Evolutionary conservation across 2,113 vertebrate genomes (phyloP).

Genomic region (Gnathonemus longibarbis): DNA sequence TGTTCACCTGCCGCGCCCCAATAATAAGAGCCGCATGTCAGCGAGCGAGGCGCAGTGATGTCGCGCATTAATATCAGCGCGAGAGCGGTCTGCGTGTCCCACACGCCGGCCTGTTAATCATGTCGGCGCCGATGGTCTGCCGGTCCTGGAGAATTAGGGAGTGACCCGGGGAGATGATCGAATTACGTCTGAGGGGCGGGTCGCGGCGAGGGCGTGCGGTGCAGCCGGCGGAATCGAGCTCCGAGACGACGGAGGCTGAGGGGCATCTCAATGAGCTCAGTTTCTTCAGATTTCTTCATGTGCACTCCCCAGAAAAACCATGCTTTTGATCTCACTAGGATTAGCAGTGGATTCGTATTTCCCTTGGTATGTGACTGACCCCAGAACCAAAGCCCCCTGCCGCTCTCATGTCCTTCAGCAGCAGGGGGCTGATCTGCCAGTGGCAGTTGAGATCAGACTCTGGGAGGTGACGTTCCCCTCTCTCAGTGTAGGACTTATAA

Average conservation of each 20-base stretch:
- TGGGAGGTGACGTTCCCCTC: not conserved
- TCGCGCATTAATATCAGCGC: not conserved
- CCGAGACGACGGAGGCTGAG: not conserved
- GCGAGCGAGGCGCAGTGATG: not conserved
- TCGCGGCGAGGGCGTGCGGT: not conserved
- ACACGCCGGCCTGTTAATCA: not conserved
- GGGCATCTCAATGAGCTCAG: not conserved
- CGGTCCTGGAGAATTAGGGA: slow-evolving; percentile 3
- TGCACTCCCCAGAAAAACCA: not conserved
- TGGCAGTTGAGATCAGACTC: not conserved
- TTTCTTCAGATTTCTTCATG: not conserved
- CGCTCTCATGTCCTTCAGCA: not conserved
- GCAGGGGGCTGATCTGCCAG: not conserved
- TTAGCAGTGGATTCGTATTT: not conserved
- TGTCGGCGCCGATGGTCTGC: not conserved
- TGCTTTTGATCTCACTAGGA: not conserved
- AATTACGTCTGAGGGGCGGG: not conserved
- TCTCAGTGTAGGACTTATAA: not conserved
- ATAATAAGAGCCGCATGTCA: not conserved
- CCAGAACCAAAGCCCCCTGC: not conserved
- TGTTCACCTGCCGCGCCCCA: not conserved
- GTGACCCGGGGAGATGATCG: not conserved
- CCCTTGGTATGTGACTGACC: not conserved
- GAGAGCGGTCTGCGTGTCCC: not conserved
- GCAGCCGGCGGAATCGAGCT: not conserved